Base-by-base conservation (phyloP, 2,888 invertebrate species). In the Sepioteuthis lessoniana region DNA sequence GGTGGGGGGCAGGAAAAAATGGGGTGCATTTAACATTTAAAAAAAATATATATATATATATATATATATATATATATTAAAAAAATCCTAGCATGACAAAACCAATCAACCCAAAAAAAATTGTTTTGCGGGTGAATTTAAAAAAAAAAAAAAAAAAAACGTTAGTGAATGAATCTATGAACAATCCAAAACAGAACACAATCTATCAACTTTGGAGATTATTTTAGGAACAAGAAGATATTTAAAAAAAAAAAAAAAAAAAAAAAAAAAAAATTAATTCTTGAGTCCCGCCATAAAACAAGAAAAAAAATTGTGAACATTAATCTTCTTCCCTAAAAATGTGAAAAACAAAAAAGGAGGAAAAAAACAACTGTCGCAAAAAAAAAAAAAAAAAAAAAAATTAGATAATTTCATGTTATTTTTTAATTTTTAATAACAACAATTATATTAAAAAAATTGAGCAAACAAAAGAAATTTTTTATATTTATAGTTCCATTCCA, bases 401-500 rank as follows among this genome's bases (percentile, higher is more conserved):
- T 76, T 76, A 76, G 76, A 76, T 76, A 76, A 76, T 76, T 76
- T n/a, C 76, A 76, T 76, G 76, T 76, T 76, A 76, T 76, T 76
- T 76, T 76, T 76, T 76, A 76, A 76, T 76, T 76, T 76, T 76
- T 76, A 76, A 76, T 76, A 76, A 76, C 76, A 76, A 76, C 76
- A 76, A 76, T 76, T 76, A 76, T 76, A 76, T 76, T 76, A 76
- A 76, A 76, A 55, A 76, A 76, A 31, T 76, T 76, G 76, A 76
- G 76, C 76, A 76, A 76, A 76, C 76, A 76, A 76, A 76, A 76
- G 31, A 31, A 76, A 31, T 76, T 31, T 7, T 76, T 76, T 76
- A 76, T 76, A 76, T 76, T 76, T 76, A 76, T 76, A 28, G 76
- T 76, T 76, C 25, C 76, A 31, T 76, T 76, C 28, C 76, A 76